Evolutionary conservation across 2,797 vertebrate species (phyloP).

Genomic region (Taeniopygia guttata): DNA sequence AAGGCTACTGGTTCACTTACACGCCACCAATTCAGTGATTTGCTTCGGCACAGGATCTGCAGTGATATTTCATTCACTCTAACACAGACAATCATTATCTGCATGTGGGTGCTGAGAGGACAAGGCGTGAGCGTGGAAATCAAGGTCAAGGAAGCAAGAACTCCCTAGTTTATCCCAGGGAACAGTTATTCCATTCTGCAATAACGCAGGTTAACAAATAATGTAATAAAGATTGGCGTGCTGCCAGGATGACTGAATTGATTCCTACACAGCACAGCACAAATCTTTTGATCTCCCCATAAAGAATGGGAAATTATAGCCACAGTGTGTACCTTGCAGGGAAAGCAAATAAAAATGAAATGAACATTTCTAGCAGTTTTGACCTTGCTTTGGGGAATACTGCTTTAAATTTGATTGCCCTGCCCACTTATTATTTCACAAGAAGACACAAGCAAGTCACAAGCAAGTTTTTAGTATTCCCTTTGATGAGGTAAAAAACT

Average conservation of each 20-base stretch:
- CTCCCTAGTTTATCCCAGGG: slow-evolving; percentile 47
- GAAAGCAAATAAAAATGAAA: slow-evolving; percentile 76
- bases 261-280: slow-evolving; percentile 59
- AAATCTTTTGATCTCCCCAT: slow-evolving; percentile 74
- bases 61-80: slow-evolving; percentile 54
- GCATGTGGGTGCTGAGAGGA: slow-evolving; percentile 38
- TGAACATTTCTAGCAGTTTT: slow-evolving; percentile 66
- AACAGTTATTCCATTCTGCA: slow-evolving; percentile 66
- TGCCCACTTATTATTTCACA: slow-evolving; percentile 58
- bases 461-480: slow-evolving; percentile 56
- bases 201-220: slow-evolving; percentile 71
- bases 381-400: slow-evolving; percentile 63
- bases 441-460: slow-evolving; percentile 53
- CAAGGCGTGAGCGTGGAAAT: background rate
- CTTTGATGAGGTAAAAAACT: slow-evolving; percentile 42
- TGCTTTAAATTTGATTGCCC: slow-evolving; percentile 69
- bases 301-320: slow-evolving; percentile 71
- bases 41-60: slow-evolving; percentile 2
- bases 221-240: slow-evolving; percentile 70
- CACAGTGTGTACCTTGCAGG: slow-evolving; percentile 66
- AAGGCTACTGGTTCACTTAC: slow-evolving; percentile 17
- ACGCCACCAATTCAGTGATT: background rate
- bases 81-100: slow-evolving; percentile 57
- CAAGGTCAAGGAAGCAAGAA: slow-evolving; percentile 60
- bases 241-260: slow-evolving; percentile 67